Base-by-base conservation (phyloP, 2,797 vertebrate genomes). In the Rhinichthys osculus region DNA sequence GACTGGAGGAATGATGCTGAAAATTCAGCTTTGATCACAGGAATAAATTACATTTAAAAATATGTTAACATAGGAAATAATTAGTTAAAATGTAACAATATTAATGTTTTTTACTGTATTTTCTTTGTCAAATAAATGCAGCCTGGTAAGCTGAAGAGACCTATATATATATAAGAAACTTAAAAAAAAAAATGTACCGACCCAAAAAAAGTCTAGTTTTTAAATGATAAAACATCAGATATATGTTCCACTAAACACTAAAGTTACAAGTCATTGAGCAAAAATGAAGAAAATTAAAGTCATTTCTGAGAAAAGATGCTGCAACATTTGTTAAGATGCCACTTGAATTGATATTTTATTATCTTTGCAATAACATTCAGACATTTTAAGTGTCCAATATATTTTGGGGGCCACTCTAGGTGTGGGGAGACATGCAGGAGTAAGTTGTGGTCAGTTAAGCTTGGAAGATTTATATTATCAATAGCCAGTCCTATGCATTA, bases 401-500 rank as follows among this genome's bases (percentile, higher is more conserved):
- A 23, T 72, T 64, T 64, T 52, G 5, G 6, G 6, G 17, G 33
- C 33, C 21, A 21, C 42, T 66, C 14, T 50, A 1, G 42, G 30
- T 33, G 30, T 23, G 3, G 10, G 47, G 13, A 59, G 50, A 5
- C 47, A 6, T 50, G 33, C 14, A 38, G 66, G 30, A 66, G 16
- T 66, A 66, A 66, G 73, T 19, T 78, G 62, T 69, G 73, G 44
- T 78, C 62, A 54, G 44, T 23, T 52, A 69, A 52, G 19, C 30
- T 30, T 57, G n/a, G 16, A 30, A 66, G 62, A 78, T 84, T 78
- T 33, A 59, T 78, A 16, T 59, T 14, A 33, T 57, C 64, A 57
- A 57, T 42, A 59, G 83, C 35, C 11, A 44, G 47, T 23, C 47
- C 59, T 76, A 52, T 84, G 72, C 83, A 84, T 84, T 84, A 78